Evolutionary conservation across 1,140 invertebrate genomes (phyloP).

Genomic region (Pachyrhynchus sulphureomaculatus): DNA sequence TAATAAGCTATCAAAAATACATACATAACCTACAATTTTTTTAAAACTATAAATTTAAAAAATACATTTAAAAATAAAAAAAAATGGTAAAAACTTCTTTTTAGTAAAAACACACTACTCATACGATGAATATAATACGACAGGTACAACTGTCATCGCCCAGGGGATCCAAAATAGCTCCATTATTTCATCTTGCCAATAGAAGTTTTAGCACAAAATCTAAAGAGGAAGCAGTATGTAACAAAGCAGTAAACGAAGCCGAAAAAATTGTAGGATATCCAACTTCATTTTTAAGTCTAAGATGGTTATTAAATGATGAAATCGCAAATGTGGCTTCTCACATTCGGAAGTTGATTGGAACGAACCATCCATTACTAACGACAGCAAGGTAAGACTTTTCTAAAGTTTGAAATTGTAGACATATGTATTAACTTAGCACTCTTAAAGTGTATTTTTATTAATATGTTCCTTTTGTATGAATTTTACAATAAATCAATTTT

Average conservation of each 20-base stretch:
- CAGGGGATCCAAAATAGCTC: too few relatives aligned
- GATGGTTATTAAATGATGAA: conserved; percentile 90
- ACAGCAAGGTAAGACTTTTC: conserved; percentile 71
- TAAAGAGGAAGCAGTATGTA: conserved; percentile 20
- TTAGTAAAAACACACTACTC: too few relatives aligned
- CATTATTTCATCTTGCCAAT: not conserved
- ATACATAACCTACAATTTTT: too few relatives aligned
- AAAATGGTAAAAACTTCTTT: too few relatives aligned
- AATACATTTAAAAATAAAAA: too few relatives aligned
- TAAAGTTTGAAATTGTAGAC: not conserved
- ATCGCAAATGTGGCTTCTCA: conserved; percentile 89
- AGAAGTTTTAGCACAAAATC: conserved; percentile 13
- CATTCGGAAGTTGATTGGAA: conserved; percentile 87
- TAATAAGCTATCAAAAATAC: too few relatives aligned
- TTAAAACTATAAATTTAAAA: too few relatives aligned
- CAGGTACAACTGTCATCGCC: not conserved
- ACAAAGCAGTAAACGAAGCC: conserved; percentile 77
- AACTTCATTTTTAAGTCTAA: conserved; percentile 88
- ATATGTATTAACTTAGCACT: not conserved
- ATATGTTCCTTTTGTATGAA: too few relatives aligned
- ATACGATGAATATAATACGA: not conserved
- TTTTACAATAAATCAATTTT: too few relatives aligned
- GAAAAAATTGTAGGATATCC: conserved; percentile 95
- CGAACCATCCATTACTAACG: conserved; percentile 88
- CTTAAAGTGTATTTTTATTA: not conserved